Percentiles rank a stretch among this genome's conserved stretches.
phyloP scores from a whole-genome alignment of 2,113 vertebrate species.

The Butorides virescens region DNA sequence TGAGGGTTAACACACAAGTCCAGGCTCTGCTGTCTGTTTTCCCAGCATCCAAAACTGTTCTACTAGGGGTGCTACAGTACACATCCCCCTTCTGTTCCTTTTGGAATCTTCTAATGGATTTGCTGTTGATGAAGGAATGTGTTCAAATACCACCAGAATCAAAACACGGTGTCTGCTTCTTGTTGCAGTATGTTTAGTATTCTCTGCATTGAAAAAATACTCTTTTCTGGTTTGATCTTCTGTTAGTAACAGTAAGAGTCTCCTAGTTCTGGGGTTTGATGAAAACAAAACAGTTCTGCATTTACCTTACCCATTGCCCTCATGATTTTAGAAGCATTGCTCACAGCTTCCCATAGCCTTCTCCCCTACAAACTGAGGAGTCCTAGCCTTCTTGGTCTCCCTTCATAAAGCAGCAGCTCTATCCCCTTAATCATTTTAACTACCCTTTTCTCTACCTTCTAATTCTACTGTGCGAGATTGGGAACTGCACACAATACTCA shows the following conservation, averaged over 20 bases:
- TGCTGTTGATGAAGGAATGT: neutral
- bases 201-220: neutral
- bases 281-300: neutral
- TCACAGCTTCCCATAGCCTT: neutral
- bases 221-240: neutral
- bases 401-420: neutral
- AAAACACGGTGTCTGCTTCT: neutral
- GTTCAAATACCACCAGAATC: neutral
- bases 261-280: neutral
- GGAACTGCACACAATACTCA: neutral
- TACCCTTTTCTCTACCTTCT: neutral
- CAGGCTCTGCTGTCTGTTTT: neutral
- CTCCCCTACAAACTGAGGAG: neutral
- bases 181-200: neutral
- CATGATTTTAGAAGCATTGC: neutral
- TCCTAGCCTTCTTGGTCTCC: neutral
- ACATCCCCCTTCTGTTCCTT: neutral
- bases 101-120: neutral
- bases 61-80: neutral
- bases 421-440: neutral
- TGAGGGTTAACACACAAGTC: neutral
- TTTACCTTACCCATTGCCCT: neutral
- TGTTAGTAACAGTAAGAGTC: neutral
- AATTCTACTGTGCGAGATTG: neutral
- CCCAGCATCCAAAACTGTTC: neutral